These are phyloP conservation scores for Xyliphius kryptos DNA, from an alignment of 2,113 vertebrate genomes.

Conservation along the genomic window DNA sequence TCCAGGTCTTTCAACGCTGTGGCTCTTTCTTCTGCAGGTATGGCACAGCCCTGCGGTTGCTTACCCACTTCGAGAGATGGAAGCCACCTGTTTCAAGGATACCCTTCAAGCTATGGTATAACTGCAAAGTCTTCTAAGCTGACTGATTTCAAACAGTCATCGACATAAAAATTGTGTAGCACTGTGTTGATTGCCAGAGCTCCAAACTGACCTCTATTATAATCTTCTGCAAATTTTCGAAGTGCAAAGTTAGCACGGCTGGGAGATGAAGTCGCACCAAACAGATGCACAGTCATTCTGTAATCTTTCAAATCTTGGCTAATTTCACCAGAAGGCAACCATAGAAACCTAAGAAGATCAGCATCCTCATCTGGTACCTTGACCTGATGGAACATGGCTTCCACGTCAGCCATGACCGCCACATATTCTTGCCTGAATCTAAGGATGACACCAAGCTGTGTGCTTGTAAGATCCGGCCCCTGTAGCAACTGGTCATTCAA, in stretches of 20 bases:
- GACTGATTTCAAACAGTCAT: not conserved
- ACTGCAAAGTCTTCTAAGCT: not conserved
- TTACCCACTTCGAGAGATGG: not conserved
- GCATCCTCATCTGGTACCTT: no score
- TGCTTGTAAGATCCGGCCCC: not conserved
- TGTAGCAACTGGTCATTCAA: constrained; percentile 1
- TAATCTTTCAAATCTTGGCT: not conserved
- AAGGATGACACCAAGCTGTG: not conserved
- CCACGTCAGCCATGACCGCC: not conserved
- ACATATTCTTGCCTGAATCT: not conserved
- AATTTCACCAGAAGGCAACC: not conserved
- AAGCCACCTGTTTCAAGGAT: not conserved
- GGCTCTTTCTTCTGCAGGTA: not conserved
- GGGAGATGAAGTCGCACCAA: constrained; percentile 3
- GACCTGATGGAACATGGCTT: no score
- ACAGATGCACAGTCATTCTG: not conserved
- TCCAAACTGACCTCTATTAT: not conserved
- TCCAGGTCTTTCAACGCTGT: not conserved
- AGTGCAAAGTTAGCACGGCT: not conserved
- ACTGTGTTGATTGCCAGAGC: not conserved
- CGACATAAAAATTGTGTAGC: not conserved
- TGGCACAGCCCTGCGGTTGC: not conserved
- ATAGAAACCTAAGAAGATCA: not conserved
- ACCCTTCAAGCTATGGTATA: not conserved
- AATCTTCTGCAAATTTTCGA: not conserved